phyloP scores from a whole-genome alignment of 2,888 invertebrate genomes.

The Sminthurides aquaticus region DNA sequence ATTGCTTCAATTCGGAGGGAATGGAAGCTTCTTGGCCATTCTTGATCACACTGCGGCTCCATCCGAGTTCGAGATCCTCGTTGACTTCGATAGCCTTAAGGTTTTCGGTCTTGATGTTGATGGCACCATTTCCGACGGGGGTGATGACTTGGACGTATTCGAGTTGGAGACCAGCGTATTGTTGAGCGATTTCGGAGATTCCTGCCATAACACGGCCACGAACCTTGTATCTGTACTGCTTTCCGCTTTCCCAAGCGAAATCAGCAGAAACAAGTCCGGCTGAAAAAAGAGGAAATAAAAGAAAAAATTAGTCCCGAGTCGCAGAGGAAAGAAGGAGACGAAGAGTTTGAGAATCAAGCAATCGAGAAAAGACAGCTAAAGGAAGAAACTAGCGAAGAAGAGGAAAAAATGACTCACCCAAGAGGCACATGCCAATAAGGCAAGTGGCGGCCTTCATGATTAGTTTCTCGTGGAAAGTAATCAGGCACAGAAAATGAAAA shows the following conservation, averaged over 20 bases:
- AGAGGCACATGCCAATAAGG: slow-evolving; percentile 35
- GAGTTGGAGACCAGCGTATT: slow-evolving; percentile 46
- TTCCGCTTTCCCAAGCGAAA: slow-evolving; percentile 41
- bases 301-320: neutral
- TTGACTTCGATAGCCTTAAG: too few relatives aligned
- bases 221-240: slow-evolving; percentile 46
- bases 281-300: slow-evolving; percentile 23
- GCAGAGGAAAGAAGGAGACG: neutral
- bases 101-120: slow-evolving; percentile 26
- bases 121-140: slow-evolving; percentile 16
- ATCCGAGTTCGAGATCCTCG: slow-evolving; percentile 25
- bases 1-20: slow-evolving; percentile 26
- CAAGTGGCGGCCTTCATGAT: slow-evolving; percentile 39
- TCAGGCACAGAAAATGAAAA: slow-evolving; percentile 3
- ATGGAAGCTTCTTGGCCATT: slow-evolving; percentile 23
- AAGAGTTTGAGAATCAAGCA: too few relatives aligned
- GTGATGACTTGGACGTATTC: slow-evolving; percentile 23
- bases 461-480: neutral
- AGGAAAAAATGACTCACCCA: slow-evolving; percentile 31
- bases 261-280: slow-evolving; percentile 37
- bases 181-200: slow-evolving; percentile 44
- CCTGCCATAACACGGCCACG: slow-evolving; percentile 46
- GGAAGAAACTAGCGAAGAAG: too few relatives aligned
- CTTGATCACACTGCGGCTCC: slow-evolving; percentile 30
- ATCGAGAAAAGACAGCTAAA: too few relatives aligned